Evolutionary conservation across 2,113 vertebrate species (phyloP).

Genomic region (Odocoileus virginianus): DNA sequence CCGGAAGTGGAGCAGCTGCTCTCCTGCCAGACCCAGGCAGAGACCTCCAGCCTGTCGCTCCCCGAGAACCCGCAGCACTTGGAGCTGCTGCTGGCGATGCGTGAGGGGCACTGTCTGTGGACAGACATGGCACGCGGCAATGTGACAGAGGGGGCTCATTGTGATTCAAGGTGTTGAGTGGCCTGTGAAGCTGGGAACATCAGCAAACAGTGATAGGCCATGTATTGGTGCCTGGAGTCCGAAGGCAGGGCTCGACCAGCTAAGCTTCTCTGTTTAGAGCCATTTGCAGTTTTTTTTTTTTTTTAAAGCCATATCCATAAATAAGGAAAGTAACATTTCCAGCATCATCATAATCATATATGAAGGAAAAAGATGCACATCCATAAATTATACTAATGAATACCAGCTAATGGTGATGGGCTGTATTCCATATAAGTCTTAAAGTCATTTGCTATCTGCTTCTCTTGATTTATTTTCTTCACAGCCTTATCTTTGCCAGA

Average conservation of each 20-base stretch:
- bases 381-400: constrained; percentile 52
- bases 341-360: constrained; percentile 44
- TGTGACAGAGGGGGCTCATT: background rate
- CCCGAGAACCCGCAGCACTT: background rate
- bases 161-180: background rate
- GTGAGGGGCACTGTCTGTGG: background rate
- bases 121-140: background rate
- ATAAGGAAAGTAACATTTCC: constrained; percentile 33
- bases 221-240: background rate
- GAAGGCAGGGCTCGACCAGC: background rate
- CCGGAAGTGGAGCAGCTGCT: background rate
- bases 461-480: constrained; percentile 40
- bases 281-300: background rate
- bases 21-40: background rate
- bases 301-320: constrained; percentile 5
- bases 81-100: background rate
- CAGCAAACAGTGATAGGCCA: background rate
- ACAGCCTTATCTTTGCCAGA: constrained; percentile 10
- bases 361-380: background rate
- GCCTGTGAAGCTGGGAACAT: background rate
- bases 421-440: background rate
- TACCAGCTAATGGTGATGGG: background rate
- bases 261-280: background rate
- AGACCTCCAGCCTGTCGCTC: background rate
- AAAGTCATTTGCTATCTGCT: background rate